Evolutionary conservation across 1,140 invertebrate species (phyloP), one percentile per base, ranked within the genome.

Genomic region (Amyelois transitella): DNA sequence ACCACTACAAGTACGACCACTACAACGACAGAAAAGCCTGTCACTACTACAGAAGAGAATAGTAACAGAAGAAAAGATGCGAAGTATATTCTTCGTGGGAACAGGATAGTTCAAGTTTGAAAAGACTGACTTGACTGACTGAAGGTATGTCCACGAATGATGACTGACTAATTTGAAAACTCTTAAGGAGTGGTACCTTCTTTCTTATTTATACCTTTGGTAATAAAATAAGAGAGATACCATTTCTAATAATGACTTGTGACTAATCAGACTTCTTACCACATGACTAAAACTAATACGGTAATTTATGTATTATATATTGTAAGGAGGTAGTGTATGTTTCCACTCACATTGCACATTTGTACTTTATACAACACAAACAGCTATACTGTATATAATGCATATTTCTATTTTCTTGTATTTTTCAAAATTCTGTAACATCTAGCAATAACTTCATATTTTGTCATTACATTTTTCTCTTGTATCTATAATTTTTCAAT

Each of bases 31-130:
- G 55, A 47, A n/a, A 55, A n/a, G 6, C 18, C 45, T 48, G 1
- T 43, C 53, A 19, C 45, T 20, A 69, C 69, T 0, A 67, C 73
- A 63, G 50, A 28, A 52, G 55, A 58, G 51, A 66, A 73, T 59
- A 45, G 19, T 45, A 69, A 72, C 60, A 75, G 77, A 71, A 84
- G 76, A 69, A 85, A 85, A 77, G 84, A 87, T 50, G 66, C 75
- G 22, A 82, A 77, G 73, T 87, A 68, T 64, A 70, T 77, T 55
- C 84, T 87, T 1, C 78, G 84, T 50, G 84, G 84, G 43, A 87
- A 87, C 81, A 85, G 68, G 74, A 87, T 87, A 57, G 78, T 86
- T 66, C 72, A 81, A 82, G 81, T 83, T 64, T 84, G 81, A 87
- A 69, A 45, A 62, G 62, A 68, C 64, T 81, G 74, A 82, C 75